A percentile compares a stretch with the other conserved stretches of the same genome.
phyloP scores from a whole-genome alignment of 2,113 vertebrate genomes.

The Oncorhynchus masou region DNA sequence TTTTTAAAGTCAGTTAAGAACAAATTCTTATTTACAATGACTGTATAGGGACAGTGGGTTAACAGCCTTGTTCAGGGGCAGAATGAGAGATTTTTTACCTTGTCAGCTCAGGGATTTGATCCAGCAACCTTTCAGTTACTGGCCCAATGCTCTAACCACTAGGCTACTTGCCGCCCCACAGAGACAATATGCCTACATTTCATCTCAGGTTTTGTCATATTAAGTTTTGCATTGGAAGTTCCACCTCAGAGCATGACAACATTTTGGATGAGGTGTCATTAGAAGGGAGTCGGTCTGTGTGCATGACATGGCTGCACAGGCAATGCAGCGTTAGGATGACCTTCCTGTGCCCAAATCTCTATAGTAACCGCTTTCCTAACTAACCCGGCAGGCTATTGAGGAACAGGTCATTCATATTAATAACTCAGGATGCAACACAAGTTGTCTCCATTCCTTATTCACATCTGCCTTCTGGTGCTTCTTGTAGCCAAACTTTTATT shows the following conservation, averaged over 20 bases:
- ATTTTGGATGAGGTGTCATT: neutral
- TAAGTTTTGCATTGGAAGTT: conserved; percentile 9
- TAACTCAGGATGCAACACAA: conserved; percentile 22
- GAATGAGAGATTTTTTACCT: no score
- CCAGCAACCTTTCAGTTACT: no score
- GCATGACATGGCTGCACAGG: conserved; percentile 22
- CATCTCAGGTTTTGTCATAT: conserved; percentile 14
- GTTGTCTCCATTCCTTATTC: conserved; percentile 17
- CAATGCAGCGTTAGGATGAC: conserved; percentile 51
- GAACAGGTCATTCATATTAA: conserved; percentile 47
- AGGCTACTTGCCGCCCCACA: no score
- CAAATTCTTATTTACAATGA: no score
- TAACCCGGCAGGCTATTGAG: conserved; percentile 21
- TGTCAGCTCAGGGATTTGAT: no score
- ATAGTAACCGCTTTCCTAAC: conserved; percentile 64
- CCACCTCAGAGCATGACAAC: conserved; percentile 11
- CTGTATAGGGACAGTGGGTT: no score
- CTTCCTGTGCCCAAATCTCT: conserved; percentile 54
- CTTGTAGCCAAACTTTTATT: conserved; percentile 10
- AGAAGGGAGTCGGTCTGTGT: neutral
- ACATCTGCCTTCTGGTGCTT: conserved; percentile 8
- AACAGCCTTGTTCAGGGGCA: no score
- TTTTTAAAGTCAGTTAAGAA: no score
- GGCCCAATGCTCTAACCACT: no score
- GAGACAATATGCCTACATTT: conserved; percentile 19